Evolutionary conservation across 2,113 vertebrate genomes (phyloP).

Genomic region (Etia nguti): DNA sequence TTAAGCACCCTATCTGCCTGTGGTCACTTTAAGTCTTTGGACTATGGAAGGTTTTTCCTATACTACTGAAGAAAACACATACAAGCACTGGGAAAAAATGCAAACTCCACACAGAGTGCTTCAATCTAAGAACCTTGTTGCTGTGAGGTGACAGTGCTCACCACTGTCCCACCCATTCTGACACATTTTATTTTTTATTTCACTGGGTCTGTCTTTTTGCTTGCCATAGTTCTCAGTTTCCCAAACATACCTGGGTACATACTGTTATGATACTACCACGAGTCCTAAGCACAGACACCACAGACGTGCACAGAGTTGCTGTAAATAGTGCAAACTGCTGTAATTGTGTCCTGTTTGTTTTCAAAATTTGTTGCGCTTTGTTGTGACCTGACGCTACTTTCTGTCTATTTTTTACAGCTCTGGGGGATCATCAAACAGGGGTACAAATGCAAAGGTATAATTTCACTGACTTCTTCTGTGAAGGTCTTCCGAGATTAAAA

Average conservation of each 20-base stretch:
- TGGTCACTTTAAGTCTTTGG: background rate
- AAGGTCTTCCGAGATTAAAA: background rate
- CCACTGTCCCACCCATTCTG: background rate
- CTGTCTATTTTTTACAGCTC: conserved; percentile 78
- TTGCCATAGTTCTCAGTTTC: background rate
- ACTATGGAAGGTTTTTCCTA: background rate
- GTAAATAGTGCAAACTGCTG: background rate
- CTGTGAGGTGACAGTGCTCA: background rate
- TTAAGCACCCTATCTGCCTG: background rate
- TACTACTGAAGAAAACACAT: background rate
- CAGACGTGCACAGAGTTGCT: background rate
- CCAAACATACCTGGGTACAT: background rate
- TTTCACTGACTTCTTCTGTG: background rate
- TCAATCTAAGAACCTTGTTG: background rate
- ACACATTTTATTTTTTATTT: background rate
- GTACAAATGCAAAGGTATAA: conserved; percentile 96
- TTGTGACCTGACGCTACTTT: background rate
- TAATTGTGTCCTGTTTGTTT: background rate
- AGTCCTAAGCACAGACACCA: background rate
- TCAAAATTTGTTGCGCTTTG: background rate
- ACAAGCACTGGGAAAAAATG: background rate
- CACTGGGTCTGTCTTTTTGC: background rate
- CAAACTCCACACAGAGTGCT: background rate
- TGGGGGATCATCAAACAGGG: conserved; percentile 99
- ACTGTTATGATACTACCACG: background rate